Evolutionary conservation across 2,888 invertebrate genomes (phyloP).

Genomic region (Baronia brevicornis): DNA sequence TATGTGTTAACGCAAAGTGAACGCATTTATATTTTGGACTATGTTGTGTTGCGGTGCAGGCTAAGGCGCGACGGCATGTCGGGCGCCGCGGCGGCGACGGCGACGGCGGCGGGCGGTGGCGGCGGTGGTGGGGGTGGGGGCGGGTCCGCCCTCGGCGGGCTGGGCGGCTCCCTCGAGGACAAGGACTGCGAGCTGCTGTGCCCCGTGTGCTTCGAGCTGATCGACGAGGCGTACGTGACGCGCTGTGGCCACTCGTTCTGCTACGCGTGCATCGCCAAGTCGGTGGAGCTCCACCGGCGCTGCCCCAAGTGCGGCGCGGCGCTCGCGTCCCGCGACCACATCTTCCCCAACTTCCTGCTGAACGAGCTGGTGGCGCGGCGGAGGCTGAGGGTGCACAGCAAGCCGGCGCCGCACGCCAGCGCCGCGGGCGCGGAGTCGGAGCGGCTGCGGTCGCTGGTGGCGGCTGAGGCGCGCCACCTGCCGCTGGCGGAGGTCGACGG

Average conservation of each 20-base stretch:
- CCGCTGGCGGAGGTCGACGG: conserved; percentile 87
- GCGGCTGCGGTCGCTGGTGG: conserved; percentile 78
- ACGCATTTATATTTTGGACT: neutral
- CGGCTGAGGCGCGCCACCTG: conserved; percentile 81
- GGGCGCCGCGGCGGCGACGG: conserved; percentile 47
- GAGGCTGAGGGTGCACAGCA: conserved; percentile 54
- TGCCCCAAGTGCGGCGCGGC: conserved; percentile 90
- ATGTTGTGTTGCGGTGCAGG: neutral
- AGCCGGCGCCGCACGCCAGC: conserved; percentile 11
- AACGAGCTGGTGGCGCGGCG: conserved; percentile 87
- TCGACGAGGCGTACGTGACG: conserved; percentile 93
- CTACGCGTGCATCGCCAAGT: conserved; percentile 89
- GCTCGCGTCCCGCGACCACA: conserved; percentile 80
- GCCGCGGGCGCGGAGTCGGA: conserved; percentile 40
- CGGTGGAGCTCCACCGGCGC: conserved; percentile 86
- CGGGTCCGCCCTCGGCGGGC: conserved; percentile 71
- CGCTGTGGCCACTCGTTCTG: conserved; percentile 96
- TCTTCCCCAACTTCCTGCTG: conserved; percentile 90
- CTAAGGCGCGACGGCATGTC: conserved; percentile 33
- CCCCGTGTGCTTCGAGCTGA: conserved; percentile 91
- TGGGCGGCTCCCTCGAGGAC: conserved; percentile 79
- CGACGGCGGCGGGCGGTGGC: conserved; percentile 43
- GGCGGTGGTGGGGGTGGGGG: conserved; percentile 47
- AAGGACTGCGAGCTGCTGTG: conserved; percentile 75
- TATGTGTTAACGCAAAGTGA: no score